Evolutionary conservation across 2,888 invertebrate species (phyloP).

Genomic region (Torymus auratus): DNA sequence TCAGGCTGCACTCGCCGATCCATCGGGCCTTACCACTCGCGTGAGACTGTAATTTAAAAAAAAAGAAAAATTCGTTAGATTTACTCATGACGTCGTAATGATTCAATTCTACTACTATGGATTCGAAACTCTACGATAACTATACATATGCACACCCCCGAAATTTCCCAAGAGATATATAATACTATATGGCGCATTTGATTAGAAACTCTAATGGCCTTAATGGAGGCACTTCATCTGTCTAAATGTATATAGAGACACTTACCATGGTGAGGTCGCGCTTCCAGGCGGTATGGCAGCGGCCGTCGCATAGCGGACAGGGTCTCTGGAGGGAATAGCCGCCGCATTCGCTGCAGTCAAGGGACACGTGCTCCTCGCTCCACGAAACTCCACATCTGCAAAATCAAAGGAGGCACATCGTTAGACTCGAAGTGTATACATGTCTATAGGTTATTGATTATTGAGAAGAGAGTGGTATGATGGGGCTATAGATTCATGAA

Average conservation of each 20-base stretch:
- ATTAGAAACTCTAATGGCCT: no score
- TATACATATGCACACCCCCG: no score
- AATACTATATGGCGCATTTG: no score
- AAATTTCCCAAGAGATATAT: no score
- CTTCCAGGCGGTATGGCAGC: conserved; percentile 85
- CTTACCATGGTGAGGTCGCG: conserved; percentile 87
- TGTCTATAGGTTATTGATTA: background rate
- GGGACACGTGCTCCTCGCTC: conserved; percentile 86
- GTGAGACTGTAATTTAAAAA: conserved; percentile 80
- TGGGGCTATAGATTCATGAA: no score
- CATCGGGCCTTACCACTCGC: conserved; percentile 85
- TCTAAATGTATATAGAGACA: conserved; percentile 44
- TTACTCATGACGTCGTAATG: no score
- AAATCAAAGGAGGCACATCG: conserved; percentile 24
- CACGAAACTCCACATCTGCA: conserved; percentile 87
- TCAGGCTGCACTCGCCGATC: conserved; percentile 82
- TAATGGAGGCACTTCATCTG: no score
- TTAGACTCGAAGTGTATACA: no score
- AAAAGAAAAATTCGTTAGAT: background rate
- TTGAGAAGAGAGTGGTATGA: no score
- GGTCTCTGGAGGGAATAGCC: conserved; percentile 87
- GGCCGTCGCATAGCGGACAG: conserved; percentile 86
- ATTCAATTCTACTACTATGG: no score
- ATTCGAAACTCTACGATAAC: no score
- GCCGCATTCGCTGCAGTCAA: conserved; percentile 89